These are phyloP conservation scores for Pangasius djambal DNA, from an alignment of 2,797 vertebrate species.

Conservation along the genomic window DNA sequence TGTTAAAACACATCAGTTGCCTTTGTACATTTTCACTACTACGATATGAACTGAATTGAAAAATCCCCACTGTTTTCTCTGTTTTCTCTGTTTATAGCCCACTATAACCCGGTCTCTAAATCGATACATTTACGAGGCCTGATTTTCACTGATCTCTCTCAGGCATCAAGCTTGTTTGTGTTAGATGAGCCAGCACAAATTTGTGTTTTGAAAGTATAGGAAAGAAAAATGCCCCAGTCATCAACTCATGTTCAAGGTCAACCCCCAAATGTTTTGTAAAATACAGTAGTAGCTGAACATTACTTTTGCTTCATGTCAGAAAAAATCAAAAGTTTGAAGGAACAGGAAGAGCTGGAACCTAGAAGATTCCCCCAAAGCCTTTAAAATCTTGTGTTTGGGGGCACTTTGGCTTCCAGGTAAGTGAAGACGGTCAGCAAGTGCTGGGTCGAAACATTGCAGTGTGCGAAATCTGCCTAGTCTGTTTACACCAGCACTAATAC, in stretches of 20 bases:
- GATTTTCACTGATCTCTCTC: neutral
- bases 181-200: neutral
- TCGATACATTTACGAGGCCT: neutral
- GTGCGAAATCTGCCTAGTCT: neutral
- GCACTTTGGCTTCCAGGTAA: neutral
- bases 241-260: neutral
- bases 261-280: neutral
- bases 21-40: neutral
- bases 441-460: neutral
- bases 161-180: neutral
- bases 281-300: neutral
- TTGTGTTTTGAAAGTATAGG: neutral
- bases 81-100: neutral
- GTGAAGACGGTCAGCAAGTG: neutral
- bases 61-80: neutral
- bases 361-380: neutral
- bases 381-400: neutral
- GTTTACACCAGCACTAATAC: no score
- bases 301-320: neutral
- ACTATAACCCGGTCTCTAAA: neutral
- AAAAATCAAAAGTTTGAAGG: neutral
- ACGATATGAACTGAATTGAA: neutral
- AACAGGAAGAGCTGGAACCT: neutral
- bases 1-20: neutral
- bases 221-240: neutral